Evolutionary conservation across 2,113 vertebrate species (phyloP).

Genomic region (Indri indri): DNA sequence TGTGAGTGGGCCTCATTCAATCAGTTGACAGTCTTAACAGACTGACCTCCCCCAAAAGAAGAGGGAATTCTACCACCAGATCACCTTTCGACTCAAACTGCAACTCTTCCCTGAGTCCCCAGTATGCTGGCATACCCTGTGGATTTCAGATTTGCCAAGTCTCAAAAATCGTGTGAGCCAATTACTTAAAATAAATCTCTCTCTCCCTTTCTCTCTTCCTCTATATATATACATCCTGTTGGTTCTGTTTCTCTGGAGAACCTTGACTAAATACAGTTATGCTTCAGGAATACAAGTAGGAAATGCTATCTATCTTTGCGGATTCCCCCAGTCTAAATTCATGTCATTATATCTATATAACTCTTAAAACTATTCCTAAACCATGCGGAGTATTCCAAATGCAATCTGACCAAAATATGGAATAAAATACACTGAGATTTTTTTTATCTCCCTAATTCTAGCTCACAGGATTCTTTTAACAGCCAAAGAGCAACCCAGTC

Average conservation of each 20-base stretch:
- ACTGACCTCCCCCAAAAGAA: neutral
- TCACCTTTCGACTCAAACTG: neutral
- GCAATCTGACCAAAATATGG: neutral
- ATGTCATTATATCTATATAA: neutral
- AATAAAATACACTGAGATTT: neutral
- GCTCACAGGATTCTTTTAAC: neutral
- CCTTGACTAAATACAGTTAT: neutral
- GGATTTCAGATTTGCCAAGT: neutral
- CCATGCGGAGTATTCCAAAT: neutral
- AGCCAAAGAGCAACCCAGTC: neutral
- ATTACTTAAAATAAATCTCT: neutral
- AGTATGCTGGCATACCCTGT: neutral
- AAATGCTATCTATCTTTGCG: neutral
- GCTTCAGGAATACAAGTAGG: neutral
- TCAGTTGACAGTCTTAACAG: neutral
- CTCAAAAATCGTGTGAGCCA: neutral
- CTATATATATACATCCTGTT: neutral
- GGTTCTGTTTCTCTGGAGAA: conserved; percentile 19
- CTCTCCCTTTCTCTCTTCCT: neutral
- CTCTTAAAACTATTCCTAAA: neutral
- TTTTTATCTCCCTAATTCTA: neutral
- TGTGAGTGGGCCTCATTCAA: neutral
- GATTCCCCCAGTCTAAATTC: neutral
- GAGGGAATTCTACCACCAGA: neutral
- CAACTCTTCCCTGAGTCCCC: neutral